Evolutionary conservation across 2,888 invertebrate species (phyloP).

Genomic region (Caprella mutica): DNA sequence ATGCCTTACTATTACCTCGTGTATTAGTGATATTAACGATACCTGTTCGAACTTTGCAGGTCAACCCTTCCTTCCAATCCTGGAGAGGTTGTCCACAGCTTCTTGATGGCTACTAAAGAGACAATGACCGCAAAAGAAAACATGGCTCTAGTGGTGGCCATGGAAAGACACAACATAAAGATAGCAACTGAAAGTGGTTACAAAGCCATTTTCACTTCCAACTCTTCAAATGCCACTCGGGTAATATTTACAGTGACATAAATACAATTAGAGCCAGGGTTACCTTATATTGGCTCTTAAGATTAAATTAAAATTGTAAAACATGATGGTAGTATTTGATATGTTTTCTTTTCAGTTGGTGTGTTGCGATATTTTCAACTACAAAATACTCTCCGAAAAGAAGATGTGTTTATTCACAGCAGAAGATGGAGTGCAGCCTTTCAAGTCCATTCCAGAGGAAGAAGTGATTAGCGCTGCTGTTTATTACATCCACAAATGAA

Average conservation of each 20-base stretch:
- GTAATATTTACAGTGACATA: constrained; percentile 43
- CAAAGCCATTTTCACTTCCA: constrained; percentile 69
- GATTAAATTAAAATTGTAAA: neutral
- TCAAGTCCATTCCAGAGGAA: constrained; percentile 60
- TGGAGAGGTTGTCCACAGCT: constrained; percentile 64
- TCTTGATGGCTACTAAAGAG: constrained; percentile 73
- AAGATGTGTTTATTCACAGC: constrained; percentile 69
- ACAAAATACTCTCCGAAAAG: constrained; percentile 61
- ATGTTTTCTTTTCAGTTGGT: constrained; percentile 56
- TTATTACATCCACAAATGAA: no score
- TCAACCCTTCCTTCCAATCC: constrained; percentile 47
- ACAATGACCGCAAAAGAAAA: constrained; percentile 58
- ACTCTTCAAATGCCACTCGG: constrained; percentile 78
- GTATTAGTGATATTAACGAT: neutral
- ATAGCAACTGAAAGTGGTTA: constrained; percentile 55
- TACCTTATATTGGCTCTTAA: neutral
- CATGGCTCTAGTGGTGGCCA: constrained; percentile 61
- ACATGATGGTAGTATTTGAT: neutral
- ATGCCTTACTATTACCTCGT: neutral
- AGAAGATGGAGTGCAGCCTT: constrained; percentile 58
- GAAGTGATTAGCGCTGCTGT: no score
- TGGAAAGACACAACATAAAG: constrained; percentile 62
- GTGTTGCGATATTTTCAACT: constrained; percentile 63
- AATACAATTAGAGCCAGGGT: neutral
- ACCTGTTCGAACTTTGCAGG: constrained; percentile 7